Evolutionary conservation across 2,113 vertebrate species (phyloP).

Genomic region (Sardina pilchardus): DNA sequence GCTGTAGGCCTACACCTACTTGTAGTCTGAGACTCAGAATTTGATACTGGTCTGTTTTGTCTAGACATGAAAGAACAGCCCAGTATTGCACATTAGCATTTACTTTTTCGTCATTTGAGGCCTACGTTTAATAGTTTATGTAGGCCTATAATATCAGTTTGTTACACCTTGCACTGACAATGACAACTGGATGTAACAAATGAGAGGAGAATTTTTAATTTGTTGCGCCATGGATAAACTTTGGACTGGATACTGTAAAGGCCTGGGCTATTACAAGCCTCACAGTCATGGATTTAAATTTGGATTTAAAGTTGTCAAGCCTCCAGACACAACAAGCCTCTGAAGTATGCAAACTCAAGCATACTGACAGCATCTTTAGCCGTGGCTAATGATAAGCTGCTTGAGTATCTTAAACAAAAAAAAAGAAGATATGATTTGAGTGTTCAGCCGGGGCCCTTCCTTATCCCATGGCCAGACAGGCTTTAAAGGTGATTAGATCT

Average conservation of each 20-base stretch:
- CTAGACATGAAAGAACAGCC: too few species aligned
- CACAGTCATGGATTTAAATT: too few species aligned
- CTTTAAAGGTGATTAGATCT: conserved; percentile 4
- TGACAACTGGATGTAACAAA: too few species aligned
- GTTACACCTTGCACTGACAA: too few species aligned
- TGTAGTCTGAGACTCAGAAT: neutral
- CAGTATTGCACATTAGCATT: neutral
- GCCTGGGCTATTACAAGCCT: too few species aligned
- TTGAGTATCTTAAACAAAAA: neutral
- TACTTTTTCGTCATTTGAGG: neutral
- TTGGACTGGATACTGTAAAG: too few species aligned
- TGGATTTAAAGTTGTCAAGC: neutral
- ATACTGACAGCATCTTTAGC: neutral
- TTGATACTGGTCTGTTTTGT: neutral
- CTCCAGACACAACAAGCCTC: neutral
- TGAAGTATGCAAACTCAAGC: neutral
- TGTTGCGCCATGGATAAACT: too few species aligned
- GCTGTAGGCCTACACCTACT: neutral
- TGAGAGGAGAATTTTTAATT: too few species aligned
- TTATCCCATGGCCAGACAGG: neutral
- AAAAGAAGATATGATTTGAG: neutral
- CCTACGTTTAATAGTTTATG: too few species aligned
- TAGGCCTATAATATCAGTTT: too few species aligned
- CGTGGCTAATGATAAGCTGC: neutral
- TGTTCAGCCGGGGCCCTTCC: neutral